Evolutionary conservation across 1,140 invertebrate species (phyloP), one percentile per base, ranked within the genome.

Genomic region (Drosophila serrata): DNA sequence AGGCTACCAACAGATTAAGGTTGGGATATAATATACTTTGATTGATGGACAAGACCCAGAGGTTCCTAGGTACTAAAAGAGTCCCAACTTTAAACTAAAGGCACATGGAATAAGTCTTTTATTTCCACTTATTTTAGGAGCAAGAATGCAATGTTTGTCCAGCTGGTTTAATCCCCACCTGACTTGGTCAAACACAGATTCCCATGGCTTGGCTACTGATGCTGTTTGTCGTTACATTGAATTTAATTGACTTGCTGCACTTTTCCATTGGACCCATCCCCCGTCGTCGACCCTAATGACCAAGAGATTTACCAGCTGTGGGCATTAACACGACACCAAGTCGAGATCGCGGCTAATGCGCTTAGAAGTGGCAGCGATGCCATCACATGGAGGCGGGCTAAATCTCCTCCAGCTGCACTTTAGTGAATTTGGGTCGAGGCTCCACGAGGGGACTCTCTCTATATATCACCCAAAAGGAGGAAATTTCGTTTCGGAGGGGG

Each of bases 261-360:
- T 65, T 59, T 81, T 53, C 53, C 70, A 49, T 43, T 15, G 56
- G 49, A 53, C 31, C 31, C 22, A 22, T 31, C 55, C n/a, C 46
- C n/a, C 61, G 27, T 24, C 24, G 29, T 31, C 35, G 49, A 61
- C 79, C 82, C 70, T 82, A 86, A 86, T 86, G 75, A 81, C 82
- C 70, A 48, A 62, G 73, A 84, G 67, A 80, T 80, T 88, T 63
- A 72, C 80, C 80, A 80, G 76, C 84, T 82, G 84, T 72, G 67
- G 63, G 46, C 72, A 73, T 61, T 62, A 68, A 43, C 63, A 75
- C 58, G 62, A 45, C 57, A 51, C 60, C 59, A 56, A 48, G 37
- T 45, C 67, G 45, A 40, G 75, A 85, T 81, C 60, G 76, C 56
- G 45, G 48, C 53, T 88, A 87, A 87, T 87, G 84, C 84, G 84